Conservation (phyloP, 1,140 invertebrate genomes). For the Drosophila subobscura region DNA sequence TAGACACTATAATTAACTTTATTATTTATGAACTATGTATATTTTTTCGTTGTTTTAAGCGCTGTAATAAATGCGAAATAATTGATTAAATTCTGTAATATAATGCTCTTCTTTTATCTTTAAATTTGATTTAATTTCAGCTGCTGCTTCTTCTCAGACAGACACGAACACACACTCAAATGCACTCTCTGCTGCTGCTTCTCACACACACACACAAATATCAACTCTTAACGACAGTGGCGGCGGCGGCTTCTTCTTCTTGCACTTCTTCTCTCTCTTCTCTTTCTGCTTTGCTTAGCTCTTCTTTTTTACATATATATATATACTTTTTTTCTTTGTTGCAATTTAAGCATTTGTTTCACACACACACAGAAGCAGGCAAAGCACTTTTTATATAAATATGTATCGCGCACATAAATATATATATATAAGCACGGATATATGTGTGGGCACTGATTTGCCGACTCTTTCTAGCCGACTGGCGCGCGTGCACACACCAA, state of each 20-base stretch:
- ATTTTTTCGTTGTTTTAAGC: conserved; percentile 42
- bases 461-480: conserved; percentile 59
- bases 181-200: too few species aligned
- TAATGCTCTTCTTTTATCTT: conserved; percentile 19
- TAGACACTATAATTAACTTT: conserved; percentile 46
- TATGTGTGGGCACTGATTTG: conserved; percentile 52
- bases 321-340: conserved; percentile 66
- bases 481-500: conserved; percentile 31
- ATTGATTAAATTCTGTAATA: conserved; percentile 27
- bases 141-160: conserved; percentile 55
- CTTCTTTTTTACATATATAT: conserved; percentile 53
- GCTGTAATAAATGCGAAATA: conserved; percentile 54
- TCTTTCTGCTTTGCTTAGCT: conserved; percentile 27
- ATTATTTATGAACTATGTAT: conserved; percentile 33
- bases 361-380: conserved; percentile 45
- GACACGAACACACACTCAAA: conserved; percentile 30
- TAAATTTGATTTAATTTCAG: conserved; percentile 41
- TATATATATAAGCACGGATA: too few species aligned
- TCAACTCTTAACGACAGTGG: conserved; percentile 28
- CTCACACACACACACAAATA: conserved; percentile 22
- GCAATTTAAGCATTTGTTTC: conserved; percentile 67
- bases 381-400: conserved; percentile 50
- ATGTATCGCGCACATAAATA: too few species aligned
- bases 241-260: conserved; percentile 32
- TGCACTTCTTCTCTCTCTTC: conserved; percentile 41